Evolutionary conservation across 2,113 vertebrate genomes (phyloP).

Genomic region (Chaetops frenatus): DNA sequence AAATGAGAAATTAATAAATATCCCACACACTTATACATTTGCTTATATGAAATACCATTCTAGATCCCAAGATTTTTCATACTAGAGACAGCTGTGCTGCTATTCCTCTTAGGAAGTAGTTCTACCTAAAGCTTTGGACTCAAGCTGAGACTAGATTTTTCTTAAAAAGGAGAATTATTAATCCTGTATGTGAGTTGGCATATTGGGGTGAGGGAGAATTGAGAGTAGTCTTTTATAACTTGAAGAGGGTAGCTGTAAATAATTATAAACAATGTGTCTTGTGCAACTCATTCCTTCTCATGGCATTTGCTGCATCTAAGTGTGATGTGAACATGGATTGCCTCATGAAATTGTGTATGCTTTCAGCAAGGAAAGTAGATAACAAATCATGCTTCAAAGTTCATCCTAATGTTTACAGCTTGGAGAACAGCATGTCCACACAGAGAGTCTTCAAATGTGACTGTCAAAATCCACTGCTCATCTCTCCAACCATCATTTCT

Average conservation of each 20-base stretch:
- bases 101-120: neutral
- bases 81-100: neutral
- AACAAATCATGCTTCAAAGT: neutral
- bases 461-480: neutral
- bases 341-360: neutral
- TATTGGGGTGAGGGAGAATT: neutral
- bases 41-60: neutral
- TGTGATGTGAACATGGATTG: neutral
- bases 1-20: neutral
- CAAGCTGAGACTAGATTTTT: neutral
- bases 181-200: neutral
- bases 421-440: neutral
- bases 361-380: neutral
- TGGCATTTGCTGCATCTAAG: neutral
- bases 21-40: neutral
- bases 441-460: neutral
- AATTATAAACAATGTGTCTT: neutral
- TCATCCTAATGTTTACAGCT: neutral
- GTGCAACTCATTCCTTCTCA: neutral
- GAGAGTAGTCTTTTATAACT: neutral
- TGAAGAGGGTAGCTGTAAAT: neutral
- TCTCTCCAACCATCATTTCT: conserved; percentile 31
- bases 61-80: neutral
- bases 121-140: neutral
- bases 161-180: neutral